Base-by-base conservation (phyloP, 2,888 invertebrate species). In the Agapetus fuscipes region DNA sequence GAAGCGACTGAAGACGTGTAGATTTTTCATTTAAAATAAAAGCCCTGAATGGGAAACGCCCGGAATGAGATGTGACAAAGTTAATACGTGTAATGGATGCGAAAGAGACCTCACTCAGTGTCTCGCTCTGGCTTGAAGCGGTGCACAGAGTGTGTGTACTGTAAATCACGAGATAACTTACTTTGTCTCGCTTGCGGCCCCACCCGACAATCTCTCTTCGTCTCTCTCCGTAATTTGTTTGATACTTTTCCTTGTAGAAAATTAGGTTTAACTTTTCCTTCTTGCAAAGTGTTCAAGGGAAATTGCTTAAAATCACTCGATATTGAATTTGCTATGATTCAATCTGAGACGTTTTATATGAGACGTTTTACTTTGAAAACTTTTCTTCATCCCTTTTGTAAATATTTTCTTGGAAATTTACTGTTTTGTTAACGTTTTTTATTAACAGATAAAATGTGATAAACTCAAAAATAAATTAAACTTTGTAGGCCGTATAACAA, bases 241-340 rank as follows among this genome's bases (percentile, higher is more conserved):
- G 46, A 44, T 46, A 46, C 46, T 46, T 46, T 38, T 44, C 41
- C 44, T 47, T 44, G 47, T 44, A 44, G 47, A 47, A 47, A 47
- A 47, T 47, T 47, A 41, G 39, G 47, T 47, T 47, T 41, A 44
- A 47, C 44, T 47, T 44, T 44, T 40, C 36, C 31, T 41, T 26
- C 34, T 35, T 30, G 29, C 32, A 37, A 34, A 37, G 34, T 27
- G 34, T 17, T 20, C 16, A 41, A 32, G 13, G 31, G 29, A 43
- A 43, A 46, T 43, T 40, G 41, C 34, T 41, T 37, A 39, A 41
- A 46, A 47, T 47, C 44, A 37, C 33, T 29, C 37, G 33, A 39
- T 44, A 44, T 41, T 35, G 39, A 29, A 41, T 43, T 43, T 39
- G 37, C n/a, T 37, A 26, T 41, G 26, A 43, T 40, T 40, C 34